phyloP scores from a whole-genome alignment of 2,113 vertebrate species.

The Corythornis cristatus region DNA sequence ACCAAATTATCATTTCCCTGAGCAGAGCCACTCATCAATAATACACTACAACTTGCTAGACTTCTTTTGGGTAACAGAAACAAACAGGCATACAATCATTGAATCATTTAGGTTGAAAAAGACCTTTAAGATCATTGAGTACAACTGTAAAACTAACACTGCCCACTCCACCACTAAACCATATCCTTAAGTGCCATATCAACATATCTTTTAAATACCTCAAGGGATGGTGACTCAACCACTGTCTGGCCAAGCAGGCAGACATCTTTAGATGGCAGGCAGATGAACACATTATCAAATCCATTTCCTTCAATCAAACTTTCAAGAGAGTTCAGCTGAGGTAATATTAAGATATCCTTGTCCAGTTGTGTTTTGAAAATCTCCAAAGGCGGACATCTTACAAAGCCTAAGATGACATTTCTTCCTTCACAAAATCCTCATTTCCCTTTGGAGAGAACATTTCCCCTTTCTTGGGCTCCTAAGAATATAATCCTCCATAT shows the following conservation, averaged over 20 bases:
- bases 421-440: neutral
- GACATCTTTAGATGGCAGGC: neutral
- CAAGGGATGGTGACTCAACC: neutral
- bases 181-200: neutral
- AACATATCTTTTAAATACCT: neutral
- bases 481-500: conserved; percentile 3
- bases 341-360: neutral
- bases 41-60: neutral
- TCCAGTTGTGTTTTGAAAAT: conserved; percentile 1
- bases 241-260: neutral
- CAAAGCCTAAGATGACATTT: neutral
- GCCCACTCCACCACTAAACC: neutral
- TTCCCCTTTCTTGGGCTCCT: neutral
- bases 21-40: neutral
- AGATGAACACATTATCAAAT: neutral
- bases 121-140: neutral
- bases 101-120: neutral
- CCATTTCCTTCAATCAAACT: neutral
- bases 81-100: neutral
- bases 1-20: neutral
- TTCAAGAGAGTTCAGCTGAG: neutral
- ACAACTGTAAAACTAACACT: neutral
- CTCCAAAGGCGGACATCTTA: neutral
- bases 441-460: neutral
- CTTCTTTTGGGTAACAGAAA: neutral